Evolutionary conservation across 2,888 invertebrate genomes (phyloP), one percentile per base, ranked within the genome.

Genomic region (Pantelozetes paolii): DNA sequence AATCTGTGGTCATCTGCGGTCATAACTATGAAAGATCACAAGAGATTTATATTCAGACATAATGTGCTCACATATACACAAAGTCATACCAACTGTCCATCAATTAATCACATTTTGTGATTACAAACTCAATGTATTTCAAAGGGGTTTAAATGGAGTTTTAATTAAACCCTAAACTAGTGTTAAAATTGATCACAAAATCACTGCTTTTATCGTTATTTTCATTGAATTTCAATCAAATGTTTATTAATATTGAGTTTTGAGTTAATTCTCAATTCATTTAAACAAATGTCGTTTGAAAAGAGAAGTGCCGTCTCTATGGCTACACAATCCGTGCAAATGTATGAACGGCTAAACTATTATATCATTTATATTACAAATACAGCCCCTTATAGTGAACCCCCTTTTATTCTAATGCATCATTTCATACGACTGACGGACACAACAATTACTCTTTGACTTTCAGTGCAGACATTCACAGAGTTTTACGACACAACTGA

Each of bases 1-100:
- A 59, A 59, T 59, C 59, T 59, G 59, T 28, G 59, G 59, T 59
- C 59, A 59, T 28, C 26, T 54, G 45, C 18, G 45, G 45, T 54
- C 23, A 54, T 6, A 6, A 18, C 59, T 9, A 59, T 59, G 28
- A 30, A 3, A 20, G 8, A 30, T 59, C 30, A 9, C 30, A 26
- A 30, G 59, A 30, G 59, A 59, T 59, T 59, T 28, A 9, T 8
- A 54, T 30, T 59, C 59, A 59, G 18, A 59, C 59, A 59, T 59
- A 20, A 30, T 59, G 54, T 54, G 20, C 20, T 20, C 9, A 8
- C 26, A n/a, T n/a, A n/a, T n/a, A n/a, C n/a, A n/a, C 54, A 45
- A 18, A 45, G 11, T 11, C 15, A 9, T 2, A 9, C 11, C 18
- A 15, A 45, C 45, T 15, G 18, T 18, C 45, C 11, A 11, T 45